Evolutionary conservation across 2,888 invertebrate genomes (phyloP), one percentile per base, ranked within the genome.

Genomic region (Bellardia pandia): DNA sequence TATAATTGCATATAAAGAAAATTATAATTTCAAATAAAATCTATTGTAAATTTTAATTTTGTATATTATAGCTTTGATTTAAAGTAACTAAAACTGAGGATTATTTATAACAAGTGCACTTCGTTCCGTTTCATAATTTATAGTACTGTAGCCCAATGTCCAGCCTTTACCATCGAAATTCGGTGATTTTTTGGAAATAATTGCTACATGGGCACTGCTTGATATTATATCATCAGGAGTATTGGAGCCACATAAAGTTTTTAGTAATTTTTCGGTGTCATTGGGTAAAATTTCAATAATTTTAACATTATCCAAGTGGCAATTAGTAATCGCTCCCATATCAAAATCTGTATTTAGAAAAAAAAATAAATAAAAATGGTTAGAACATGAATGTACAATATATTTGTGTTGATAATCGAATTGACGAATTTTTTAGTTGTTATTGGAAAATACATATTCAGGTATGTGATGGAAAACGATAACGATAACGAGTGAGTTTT

Each of bases 151-250:
- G 9, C 6, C 30, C 0, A 90, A 5, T 2, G 37, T 37, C 96
- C 96, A 97, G 13, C 97, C 97, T 1, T 94, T 94, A 0, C 97
- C 97, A 62, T 95, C 95, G 89, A 96, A 97, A 90, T 96, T 96
- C 30, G 94, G 93, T 8, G 95, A 95, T 9, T 96, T 96, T 58
- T 94, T 94, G 86, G 96, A 94, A 69, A 94, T 94, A 91, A 93
- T 85, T 6, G 89, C 89, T 0, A 92, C 40, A 8, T 89, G 89
- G 77, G 95, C 95, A 14, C 94, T 94, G 0, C 89, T 88, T 9
- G 88, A 94, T 0, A 92, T 93, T 88, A 94, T 95, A 42, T 92
- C 91, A 0, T 95, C 95, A 0, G 96, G 95, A 1, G 88, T 85
- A 42, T 94, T 94, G 93, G 96, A 81, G 0, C 93, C 93, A 88